Evolutionary conservation across 2,797 vertebrate species (phyloP).

Genomic region (Typhlichthys eigenmanni): DNA sequence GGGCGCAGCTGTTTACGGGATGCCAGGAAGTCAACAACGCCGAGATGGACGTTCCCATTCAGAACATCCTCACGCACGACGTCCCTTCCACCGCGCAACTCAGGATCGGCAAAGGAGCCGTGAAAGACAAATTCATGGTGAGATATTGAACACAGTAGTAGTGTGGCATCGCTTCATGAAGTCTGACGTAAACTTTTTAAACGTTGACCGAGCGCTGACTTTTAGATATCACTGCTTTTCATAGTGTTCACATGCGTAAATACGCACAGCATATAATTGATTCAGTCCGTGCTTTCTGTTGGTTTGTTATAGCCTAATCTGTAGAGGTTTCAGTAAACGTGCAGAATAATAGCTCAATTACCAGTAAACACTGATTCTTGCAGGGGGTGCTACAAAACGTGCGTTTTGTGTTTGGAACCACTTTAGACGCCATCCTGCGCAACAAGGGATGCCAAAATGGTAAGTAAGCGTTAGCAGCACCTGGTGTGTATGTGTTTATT

Average conservation of each 20-base stretch:
- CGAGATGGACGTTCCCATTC: slow-evolving; percentile 90
- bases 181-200: too few relatives aligned
- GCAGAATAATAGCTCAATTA: not conserved
- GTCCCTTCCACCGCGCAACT: slow-evolving; percentile 82
- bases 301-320: not conserved
- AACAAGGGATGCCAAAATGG: slow-evolving; percentile 96
- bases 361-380: slow-evolving; percentile 42
- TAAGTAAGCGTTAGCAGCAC: slow-evolving; percentile 75
- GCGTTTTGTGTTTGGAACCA: slow-evolving; percentile 96
- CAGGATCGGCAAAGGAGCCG: slow-evolving; percentile 89
- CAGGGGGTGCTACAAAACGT: slow-evolving; percentile 97
- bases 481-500: too few relatives aligned
- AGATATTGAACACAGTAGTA: slow-evolving; percentile 38
- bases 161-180: not conserved
- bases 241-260: slow-evolving; percentile 21
- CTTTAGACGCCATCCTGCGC: slow-evolving; percentile 90
- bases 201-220: too few relatives aligned
- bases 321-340: not conserved
- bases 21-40: slow-evolving; percentile 91
- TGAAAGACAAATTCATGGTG: slow-evolving; percentile 95
- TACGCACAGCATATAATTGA: not conserved
- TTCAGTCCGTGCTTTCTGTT: not conserved
- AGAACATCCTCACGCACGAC: slow-evolving; percentile 88
- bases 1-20: slow-evolving; percentile 87
- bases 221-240: too few relatives aligned